These are phyloP conservation scores for Conopomorpha cramerella DNA, from an alignment of 1,140 invertebrate species.

Conservation along the genomic window DNA sequence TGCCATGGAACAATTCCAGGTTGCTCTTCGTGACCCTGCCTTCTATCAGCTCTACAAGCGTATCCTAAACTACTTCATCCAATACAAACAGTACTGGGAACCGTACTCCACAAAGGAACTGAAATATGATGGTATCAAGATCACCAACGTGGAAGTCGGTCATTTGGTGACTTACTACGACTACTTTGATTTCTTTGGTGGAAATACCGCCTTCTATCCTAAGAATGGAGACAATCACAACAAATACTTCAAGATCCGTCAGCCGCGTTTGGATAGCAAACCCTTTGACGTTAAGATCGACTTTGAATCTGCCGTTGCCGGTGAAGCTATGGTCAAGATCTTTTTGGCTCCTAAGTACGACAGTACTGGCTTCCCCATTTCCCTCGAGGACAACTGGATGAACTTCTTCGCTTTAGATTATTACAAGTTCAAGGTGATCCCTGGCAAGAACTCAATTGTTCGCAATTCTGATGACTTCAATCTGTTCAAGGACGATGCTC, in stretches of 20 bases:
- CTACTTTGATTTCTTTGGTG: conserved; percentile 54
- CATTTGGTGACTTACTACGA: conserved; percentile 63
- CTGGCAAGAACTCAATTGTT: conserved; percentile 69
- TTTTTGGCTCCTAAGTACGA: conserved; percentile 65
- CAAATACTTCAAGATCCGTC: conserved; percentile 53
- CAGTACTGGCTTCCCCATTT: conserved; percentile 58
- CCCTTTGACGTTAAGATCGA: conserved; percentile 67
- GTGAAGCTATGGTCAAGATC: conserved; percentile 63
- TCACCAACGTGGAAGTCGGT: conserved; percentile 59
- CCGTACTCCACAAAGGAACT: conserved; percentile 66
- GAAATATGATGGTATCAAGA: conserved; percentile 58
- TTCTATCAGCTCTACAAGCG: conserved; percentile 69
- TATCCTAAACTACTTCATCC: conserved; percentile 61
- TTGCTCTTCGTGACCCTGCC: conserved; percentile 67
- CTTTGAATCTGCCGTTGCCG: conserved; percentile 61
- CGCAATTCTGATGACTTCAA: conserved; percentile 71
- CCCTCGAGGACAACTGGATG: conserved; percentile 60
- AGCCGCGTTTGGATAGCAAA: conserved; percentile 66
- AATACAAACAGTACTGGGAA: conserved; percentile 62
- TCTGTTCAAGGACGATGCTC: conserved; percentile 65
- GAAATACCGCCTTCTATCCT: conserved; percentile 37
- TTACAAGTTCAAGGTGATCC: conserved; percentile 66
- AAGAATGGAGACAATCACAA: conserved; percentile 19
- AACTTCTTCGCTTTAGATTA: conserved; percentile 74
- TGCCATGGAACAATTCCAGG: conserved; percentile 61